A percentile compares a stretch with the other conserved stretches of the same genome.
Evolutionary conservation across 2,113 vertebrate genomes (phyloP).

Genomic region (Cercocebus atys): DNA sequence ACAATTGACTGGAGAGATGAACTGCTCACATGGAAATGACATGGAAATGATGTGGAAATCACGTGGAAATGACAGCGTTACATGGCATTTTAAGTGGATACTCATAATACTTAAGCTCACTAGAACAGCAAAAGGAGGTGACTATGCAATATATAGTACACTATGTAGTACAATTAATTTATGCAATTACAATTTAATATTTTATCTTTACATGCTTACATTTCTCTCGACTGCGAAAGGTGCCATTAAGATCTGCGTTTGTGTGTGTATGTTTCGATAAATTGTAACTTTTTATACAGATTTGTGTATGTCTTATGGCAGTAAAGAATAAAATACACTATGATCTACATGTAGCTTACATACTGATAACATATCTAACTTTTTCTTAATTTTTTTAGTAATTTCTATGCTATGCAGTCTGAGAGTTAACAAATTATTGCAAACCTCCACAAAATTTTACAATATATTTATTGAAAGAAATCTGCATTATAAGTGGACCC

Average conservation of each 20-base stretch:
- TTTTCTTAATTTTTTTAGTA: not conserved
- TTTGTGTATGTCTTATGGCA: not conserved
- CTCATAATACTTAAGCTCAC: not conserved
- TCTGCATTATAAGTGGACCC: not conserved
- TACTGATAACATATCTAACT: not conserved
- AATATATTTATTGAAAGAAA: not conserved
- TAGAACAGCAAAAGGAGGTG: not conserved
- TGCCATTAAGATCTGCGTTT: not conserved
- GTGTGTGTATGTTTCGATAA: not conserved
- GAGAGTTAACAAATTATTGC: not conserved
- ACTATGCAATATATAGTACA: not conserved
- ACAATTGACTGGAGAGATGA: not conserved
- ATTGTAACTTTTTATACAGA: not conserved
- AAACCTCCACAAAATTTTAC: not conserved
- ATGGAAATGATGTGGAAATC: no score
- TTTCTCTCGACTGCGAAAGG: not conserved
- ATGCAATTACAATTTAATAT: not conserved
- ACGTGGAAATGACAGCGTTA: not conserved
- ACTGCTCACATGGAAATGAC: not conserved
- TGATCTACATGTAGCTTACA: not conserved
- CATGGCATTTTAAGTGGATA: not conserved
- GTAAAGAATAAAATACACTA: not conserved
- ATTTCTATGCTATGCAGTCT: not conserved
- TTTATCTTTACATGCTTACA: not conserved
- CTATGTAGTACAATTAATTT: not conserved